A percentile compares a stretch with the other conserved stretches of the same genome.
Conservation (phyloP, 2,888 invertebrate genomes). For the Tetranychus piercei region DNA sequence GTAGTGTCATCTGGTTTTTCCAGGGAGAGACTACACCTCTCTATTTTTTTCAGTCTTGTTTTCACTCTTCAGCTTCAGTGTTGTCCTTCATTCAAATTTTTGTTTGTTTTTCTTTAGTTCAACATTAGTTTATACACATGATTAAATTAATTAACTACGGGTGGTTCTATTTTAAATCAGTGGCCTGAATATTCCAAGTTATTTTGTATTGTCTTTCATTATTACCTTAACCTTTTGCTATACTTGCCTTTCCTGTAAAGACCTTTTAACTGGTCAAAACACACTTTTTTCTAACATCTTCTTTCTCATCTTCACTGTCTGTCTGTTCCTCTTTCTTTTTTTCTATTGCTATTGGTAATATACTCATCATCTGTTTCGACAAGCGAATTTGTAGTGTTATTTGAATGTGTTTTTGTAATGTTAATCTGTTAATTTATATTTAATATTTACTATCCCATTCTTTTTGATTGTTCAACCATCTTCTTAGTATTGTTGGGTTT, state of each 20-base stretch:
- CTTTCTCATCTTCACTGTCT: neutral
- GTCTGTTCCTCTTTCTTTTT: conserved; percentile 8
- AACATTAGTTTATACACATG: neutral
- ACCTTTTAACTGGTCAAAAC: neutral
- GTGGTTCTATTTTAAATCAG: too few species aligned
- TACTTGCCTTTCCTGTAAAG: neutral
- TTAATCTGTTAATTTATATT: neutral
- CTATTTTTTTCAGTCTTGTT: neutral
- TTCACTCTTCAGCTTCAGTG: neutral
- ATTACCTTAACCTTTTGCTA: neutral
- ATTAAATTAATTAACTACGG: neutral
- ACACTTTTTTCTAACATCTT: neutral
- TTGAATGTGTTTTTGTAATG: neutral
- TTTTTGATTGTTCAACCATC: neutral
- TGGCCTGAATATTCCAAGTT: too few species aligned
- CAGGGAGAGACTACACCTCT: neutral
- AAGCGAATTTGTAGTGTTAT: neutral
- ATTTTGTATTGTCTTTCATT: neutral
- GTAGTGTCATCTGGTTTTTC: neutral
- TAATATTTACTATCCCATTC: neutral
- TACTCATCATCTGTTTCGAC: neutral
- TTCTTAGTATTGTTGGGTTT: neutral
- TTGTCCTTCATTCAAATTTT: neutral
- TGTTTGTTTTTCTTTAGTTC: neutral
- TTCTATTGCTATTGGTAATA: neutral